Base-by-base conservation (phyloP, 1,140 invertebrate genomes). In the Melitaea cinxia region DNA sequence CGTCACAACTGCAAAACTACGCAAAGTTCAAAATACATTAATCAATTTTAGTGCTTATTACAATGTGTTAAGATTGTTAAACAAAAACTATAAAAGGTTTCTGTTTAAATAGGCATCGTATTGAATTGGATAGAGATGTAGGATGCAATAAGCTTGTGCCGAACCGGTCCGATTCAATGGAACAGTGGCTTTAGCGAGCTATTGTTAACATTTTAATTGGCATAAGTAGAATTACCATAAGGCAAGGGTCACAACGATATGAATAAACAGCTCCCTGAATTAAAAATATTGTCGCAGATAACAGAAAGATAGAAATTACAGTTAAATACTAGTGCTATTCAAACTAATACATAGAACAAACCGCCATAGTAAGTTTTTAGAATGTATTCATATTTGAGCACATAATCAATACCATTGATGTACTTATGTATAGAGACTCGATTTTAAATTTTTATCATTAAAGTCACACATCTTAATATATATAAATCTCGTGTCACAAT, bases 121-220 rank as follows among this genome's bases (percentile, higher is more conserved):
- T 68, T 50, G 61, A 56, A 61, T 65, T 68, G 73, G 72, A 82
- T 79, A 61, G 76, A 76, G 80, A 78, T 79, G 73, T 79, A 68
- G 72, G 72, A 75, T 70, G 56, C 28, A 58, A 54, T 62, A 63
- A 50, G 74, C 80, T 62, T 77, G 74, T 78, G 83, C 83, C 75
- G 82, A 89, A 89, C 85, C 77, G 80, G 85, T 88, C 66, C 57
- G 47, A 67, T 75, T 79, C 68, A 77, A 85, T 81, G 74, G 71
- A 83, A 70, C 76, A 63, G 70, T 75, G 68, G 72, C 74, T 77
- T 76, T 76, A 75, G 65, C 68, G 60, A 56, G 68, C 77, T 81
- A 83, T 86, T 89, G 84, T 89, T 82, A 87, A 82, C 84, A 82
- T 85, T 87, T 85, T 89, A 87, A 89, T 89, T 89, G 74, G 75